Percentiles rank a stretch among this genome's conserved stretches.
phyloP scores from a whole-genome alignment of 2,113 vertebrate genomes.

The Anguilla rostrata region DNA sequence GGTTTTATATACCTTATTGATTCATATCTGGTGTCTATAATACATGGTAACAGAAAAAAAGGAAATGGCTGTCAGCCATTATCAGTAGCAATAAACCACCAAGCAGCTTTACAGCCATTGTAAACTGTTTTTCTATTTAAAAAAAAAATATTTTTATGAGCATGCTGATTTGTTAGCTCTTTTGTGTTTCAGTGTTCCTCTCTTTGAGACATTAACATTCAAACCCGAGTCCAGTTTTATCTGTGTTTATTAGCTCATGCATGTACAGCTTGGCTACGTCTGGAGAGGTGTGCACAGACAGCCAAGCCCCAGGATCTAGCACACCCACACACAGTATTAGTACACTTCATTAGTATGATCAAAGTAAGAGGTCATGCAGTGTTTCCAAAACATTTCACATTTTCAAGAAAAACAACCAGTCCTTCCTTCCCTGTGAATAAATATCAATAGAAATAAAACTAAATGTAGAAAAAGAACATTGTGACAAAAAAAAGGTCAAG shows the following conservation, averaged over 20 bases:
- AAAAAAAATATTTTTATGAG: constrained; percentile 22
- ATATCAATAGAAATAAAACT: neutral
- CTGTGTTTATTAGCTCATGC: constrained; percentile 40
- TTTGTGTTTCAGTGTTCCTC: constrained; percentile 46
- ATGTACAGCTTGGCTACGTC: constrained; percentile 53
- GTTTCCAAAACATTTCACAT: neutral
- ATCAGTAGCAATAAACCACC: constrained; percentile 23
- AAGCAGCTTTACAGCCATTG: constrained; percentile 46
- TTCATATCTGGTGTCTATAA: neutral
- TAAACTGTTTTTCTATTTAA: constrained; percentile 50
- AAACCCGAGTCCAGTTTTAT: constrained; percentile 55
- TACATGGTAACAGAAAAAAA: neutral
- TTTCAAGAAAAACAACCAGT: neutral
- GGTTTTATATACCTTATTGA: neutral
- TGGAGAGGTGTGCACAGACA: constrained; percentile 51
- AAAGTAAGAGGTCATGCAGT: neutral
- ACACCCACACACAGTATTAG: neutral
- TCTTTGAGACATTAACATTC: constrained; percentile 52
- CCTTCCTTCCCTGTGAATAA: neutral
- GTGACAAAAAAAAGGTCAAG: neutral
- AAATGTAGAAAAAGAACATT: neutral
- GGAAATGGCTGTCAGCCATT: neutral
- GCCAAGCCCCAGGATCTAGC: constrained; percentile 20
- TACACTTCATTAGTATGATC: neutral
- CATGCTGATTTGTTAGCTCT: constrained; percentile 40